Evolutionary conservation across 2,113 vertebrate genomes (phyloP).

Genomic region (Cyanoramphus novaezelandiae): DNA sequence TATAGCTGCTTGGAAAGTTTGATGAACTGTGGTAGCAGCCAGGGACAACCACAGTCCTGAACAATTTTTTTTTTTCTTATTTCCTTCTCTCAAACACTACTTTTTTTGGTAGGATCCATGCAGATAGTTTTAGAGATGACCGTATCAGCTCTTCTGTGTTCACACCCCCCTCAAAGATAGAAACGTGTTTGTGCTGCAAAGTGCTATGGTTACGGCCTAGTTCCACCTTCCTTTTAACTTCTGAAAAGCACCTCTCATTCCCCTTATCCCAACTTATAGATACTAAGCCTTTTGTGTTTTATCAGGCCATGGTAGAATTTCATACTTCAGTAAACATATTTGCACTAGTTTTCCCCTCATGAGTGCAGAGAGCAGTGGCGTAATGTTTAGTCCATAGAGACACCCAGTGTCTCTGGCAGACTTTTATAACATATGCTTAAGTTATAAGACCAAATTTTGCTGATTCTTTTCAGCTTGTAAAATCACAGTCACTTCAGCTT

Average conservation of each 20-base stretch:
- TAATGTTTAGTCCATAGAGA: not conserved
- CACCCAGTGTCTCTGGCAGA: not conserved
- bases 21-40: not conserved
- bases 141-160: not conserved
- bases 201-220: not conserved
- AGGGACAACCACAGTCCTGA: not conserved
- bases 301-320: not conserved
- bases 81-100: fast-evolving
- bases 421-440: not conserved
- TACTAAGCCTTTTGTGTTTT: not conserved
- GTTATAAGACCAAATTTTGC: not conserved
- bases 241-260: not conserved
- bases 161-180: not conserved
- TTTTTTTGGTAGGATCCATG: not conserved
- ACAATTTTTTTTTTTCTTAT: not conserved
- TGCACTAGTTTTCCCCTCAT: not conserved
- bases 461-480: not conserved
- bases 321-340: not conserved
- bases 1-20: not conserved
- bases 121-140: not conserved
- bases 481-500: not conserved
- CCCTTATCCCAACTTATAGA: not conserved
- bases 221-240: not conserved
- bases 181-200: not conserved
- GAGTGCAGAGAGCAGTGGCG: not conserved